Conservation (phyloP, 1,140 invertebrate species). For the Reticulitermes speratus region DNA sequence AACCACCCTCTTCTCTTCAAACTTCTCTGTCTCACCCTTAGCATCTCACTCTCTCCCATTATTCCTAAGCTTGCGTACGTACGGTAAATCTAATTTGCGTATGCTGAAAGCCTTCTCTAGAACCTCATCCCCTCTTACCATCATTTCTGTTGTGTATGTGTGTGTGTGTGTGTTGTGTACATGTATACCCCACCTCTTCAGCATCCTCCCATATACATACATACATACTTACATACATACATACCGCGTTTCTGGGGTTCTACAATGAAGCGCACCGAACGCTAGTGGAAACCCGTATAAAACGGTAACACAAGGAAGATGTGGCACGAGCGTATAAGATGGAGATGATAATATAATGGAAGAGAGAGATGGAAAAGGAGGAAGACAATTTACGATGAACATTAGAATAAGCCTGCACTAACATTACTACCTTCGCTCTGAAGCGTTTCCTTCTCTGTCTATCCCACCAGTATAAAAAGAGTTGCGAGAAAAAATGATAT, state of each 20-base stretch:
- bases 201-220: not conserved
- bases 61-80: slow-evolving; percentile 30
- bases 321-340: not conserved
- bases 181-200: not conserved
- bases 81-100: slow-evolving; percentile 30
- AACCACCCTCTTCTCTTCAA: slow-evolving; percentile 15
- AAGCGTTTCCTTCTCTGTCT: not conserved
- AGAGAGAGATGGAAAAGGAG: not conserved
- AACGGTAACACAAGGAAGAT: slow-evolving; percentile 12
- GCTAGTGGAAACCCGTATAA: not conserved
- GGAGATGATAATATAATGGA: slow-evolving; percentile 17
- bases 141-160: not conserved
- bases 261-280: not conserved
- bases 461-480: not conserved
- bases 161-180: not conserved
- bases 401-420: slow-evolving; percentile 2
- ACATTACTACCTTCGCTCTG: not conserved
- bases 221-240: not conserved
- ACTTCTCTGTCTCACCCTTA: slow-evolving; percentile 22
- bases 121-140: not conserved
- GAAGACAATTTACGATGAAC: slow-evolving; percentile 16
- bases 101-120: slow-evolving; percentile 27
- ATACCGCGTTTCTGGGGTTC: not conserved
- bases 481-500: not conserved
- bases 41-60: slow-evolving; percentile 26